Evolutionary conservation across 1,140 invertebrate species (phyloP).

Genomic region (Diorhabda carinulata): DNA sequence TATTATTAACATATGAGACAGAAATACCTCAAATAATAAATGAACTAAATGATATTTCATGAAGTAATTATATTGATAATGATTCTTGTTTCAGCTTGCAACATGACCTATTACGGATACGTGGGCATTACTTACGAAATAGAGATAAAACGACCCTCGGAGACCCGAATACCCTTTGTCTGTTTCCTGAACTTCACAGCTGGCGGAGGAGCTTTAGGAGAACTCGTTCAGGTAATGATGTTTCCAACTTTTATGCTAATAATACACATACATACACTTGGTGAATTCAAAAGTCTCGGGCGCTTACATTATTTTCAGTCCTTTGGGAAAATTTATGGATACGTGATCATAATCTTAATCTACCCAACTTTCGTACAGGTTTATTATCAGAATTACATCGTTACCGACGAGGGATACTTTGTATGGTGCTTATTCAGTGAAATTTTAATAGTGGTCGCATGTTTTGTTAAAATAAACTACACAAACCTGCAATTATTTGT

Average conservation of each 20-base stretch:
- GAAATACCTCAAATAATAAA: too few relatives aligned
- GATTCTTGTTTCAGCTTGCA: slow-evolving; percentile 64
- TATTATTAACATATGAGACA: too few relatives aligned
- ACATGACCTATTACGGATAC: slow-evolving; percentile 76
- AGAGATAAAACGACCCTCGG: slow-evolving; percentile 67
- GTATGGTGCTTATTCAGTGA: background rate
- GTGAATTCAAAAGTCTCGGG: background rate
- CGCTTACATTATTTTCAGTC: slow-evolving; percentile 2
- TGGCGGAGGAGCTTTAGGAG: slow-evolving; percentile 64
- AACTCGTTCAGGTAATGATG: slow-evolving; percentile 68
- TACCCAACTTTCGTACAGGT: background rate
- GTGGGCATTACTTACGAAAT: slow-evolving; percentile 74
- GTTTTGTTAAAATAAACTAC: too few relatives aligned
- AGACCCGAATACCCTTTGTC: slow-evolving; percentile 70
- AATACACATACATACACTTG: background rate
- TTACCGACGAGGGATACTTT: background rate
- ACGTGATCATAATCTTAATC: slow-evolving; percentile 2
- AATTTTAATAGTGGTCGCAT: background rate
- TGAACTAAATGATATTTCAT: background rate
- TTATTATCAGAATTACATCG: background rate
- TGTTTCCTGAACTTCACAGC: slow-evolving; percentile 79
- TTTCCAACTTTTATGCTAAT: background rate
- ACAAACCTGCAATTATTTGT: too few relatives aligned
- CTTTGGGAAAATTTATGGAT: slow-evolving; percentile 2
- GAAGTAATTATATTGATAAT: background rate